A percentile compares a stretch with the other conserved stretches of the same genome.
phyloP scores from a whole-genome alignment of 2,888 invertebrate species.

The Sminthurides aquaticus region DNA sequence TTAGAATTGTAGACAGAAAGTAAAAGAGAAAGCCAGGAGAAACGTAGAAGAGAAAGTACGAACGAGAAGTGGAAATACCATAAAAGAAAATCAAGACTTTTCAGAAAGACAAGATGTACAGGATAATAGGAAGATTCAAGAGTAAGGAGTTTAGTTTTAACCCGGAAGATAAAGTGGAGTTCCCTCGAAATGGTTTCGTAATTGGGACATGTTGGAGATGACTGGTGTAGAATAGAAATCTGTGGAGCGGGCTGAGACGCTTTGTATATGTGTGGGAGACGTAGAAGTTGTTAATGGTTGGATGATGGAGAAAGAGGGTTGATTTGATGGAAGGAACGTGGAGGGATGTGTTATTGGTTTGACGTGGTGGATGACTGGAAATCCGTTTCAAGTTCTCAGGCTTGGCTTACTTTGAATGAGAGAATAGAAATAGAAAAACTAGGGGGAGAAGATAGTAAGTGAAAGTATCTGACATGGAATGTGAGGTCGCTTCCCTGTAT shows the following conservation, averaged over 20 bases:
- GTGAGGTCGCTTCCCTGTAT: slow-evolving; percentile 9
- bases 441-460: neutral
- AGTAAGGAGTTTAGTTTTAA: too few relatives aligned
- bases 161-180: too few relatives aligned
- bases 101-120: too few relatives aligned
- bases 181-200: neutral
- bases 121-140: too few relatives aligned
- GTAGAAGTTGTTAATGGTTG: neutral
- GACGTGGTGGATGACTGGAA: neutral
- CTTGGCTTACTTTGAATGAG: too few relatives aligned
- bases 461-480: neutral
- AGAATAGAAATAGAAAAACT: too few relatives aligned
- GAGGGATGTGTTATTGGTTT: neutral
- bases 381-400: neutral
- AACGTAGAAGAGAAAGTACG: too few relatives aligned
- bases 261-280: too few relatives aligned
- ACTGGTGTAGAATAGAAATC: neutral
- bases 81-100: too few relatives aligned
- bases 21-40: too few relatives aligned
- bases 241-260: neutral
- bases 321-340: neutral
- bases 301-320: neutral
- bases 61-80: too few relatives aligned
- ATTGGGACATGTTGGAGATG: neutral
- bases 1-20: too few relatives aligned